Percentiles rank a stretch among this genome's conserved stretches.
phyloP scores from a whole-genome alignment of 1,140 invertebrate species.

The Gonioctena quinquepunctata region DNA sequence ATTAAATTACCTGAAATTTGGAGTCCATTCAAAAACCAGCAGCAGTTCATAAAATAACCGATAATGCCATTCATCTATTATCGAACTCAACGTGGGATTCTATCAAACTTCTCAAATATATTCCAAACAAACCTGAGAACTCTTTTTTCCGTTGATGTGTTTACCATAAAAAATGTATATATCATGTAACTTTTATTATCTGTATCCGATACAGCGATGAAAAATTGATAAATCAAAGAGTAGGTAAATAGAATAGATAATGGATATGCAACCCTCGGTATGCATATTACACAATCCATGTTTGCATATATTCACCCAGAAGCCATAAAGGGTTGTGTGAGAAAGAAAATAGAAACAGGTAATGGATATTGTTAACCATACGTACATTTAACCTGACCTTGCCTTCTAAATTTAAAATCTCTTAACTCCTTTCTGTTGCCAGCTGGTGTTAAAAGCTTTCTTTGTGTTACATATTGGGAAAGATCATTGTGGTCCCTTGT shows the following conservation, averaged over 20 bases:
- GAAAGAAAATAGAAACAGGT: constrained; percentile 9
- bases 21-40: neutral
- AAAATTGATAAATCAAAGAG: constrained; percentile 12
- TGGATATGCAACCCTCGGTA: neutral
- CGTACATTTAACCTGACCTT: neutral
- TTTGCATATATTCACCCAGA: constrained; percentile 4
- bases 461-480: neutral
- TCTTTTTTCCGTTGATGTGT: constrained; percentile 6
- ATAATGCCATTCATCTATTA: neutral
- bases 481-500: neutral
- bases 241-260: neutral
- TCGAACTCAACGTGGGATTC: neutral
- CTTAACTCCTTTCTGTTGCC: neutral
- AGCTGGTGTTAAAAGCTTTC: constrained; percentile 4
- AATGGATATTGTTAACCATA: neutral
- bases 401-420: neutral
- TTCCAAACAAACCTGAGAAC: constrained; percentile 6
- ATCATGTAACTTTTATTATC: constrained; percentile 1
- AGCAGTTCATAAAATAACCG: neutral
- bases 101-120: neutral
- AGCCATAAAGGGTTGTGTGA: constrained; percentile 13
- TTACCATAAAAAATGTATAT: constrained; percentile 15
- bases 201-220: constrained; percentile 1
- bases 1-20: neutral
- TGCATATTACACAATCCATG: constrained; percentile 4